Evolutionary conservation across 2,113 vertebrate species (phyloP), one percentile per base, ranked within the genome.

Genomic region (Cygnus atratus): DNA sequence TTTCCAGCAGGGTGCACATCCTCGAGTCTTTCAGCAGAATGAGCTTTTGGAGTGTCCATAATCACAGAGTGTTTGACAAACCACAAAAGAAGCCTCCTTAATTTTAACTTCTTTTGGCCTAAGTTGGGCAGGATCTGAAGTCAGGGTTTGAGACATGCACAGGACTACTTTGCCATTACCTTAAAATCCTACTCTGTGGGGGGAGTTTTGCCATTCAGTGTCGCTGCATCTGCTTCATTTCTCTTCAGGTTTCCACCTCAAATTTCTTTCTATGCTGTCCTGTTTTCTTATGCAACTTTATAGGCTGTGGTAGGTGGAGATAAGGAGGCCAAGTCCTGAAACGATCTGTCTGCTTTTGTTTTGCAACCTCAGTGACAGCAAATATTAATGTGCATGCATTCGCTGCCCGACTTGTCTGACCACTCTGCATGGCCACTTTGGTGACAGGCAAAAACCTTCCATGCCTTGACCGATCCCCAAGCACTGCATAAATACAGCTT

Each of bases 261-360:
- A 57, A 80, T 35, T 50, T 87, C 75, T 72, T 79, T 50, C 65
- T 74, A 72, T 93, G 76, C 11, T 82, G n/a, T 74, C 31, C 48
- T 88, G 26, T 55, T 84, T 94, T 85, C 92, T 96, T 87, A 82
- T 91, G 95, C 95, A 96, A 95, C 57, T 80, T 89, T 87, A 90
- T 78, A 94, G 83, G 80, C 57, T 68, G 78, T 74, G 74, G 92
- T 89, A 92, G 81, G 79, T 91, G 96, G 77, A 96, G 93, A 96
- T 93, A 95, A 96, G 92, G 84, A 95, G 92, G 88, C 88, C 87
- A 80, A 87, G 88, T 92, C 89, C 82, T 86, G 87, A 96, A 95
- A 93, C 80, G 84, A 92, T 92, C 92, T 96, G 91, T 81, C 94
- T 96, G 79, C 79, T 54, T 93, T 61, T 87, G 84, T 96, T 97